Conservation (phyloP, 2,113 vertebrate genomes). For the Plecturocebus donacophilus region DNA sequence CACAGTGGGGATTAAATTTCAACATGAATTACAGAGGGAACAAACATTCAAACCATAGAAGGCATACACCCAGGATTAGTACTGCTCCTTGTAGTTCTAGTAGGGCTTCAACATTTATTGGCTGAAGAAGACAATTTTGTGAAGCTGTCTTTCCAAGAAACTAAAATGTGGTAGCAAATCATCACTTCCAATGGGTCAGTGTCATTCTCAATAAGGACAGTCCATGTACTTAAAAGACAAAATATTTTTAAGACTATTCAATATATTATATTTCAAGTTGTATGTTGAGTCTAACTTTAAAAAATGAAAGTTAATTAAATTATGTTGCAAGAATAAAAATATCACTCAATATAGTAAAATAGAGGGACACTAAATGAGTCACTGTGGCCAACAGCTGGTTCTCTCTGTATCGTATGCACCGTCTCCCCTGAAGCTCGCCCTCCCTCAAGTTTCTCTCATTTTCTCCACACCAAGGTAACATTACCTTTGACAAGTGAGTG, state of each 20-base stretch:
- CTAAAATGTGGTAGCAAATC: background rate
- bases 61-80: background rate
- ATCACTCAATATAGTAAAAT: background rate
- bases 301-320: background rate
- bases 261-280: background rate
- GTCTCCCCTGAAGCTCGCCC: background rate
- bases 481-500: background rate
- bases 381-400: background rate
- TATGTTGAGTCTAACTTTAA: background rate
- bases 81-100: background rate
- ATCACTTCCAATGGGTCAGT: background rate
- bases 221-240: background rate
- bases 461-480: background rate
- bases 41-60: background rate
- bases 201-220: background rate
- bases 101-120: background rate
- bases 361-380: background rate
- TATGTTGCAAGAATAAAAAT: slow-evolving; percentile 21
- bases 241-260: background rate
- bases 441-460: background rate
- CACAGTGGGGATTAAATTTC: background rate
- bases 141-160: background rate
- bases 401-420: too few relatives aligned
- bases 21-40: background rate
- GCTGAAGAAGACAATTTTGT: background rate